Conservation (phyloP, 37 sponge, comb jelly and placozoan species). For the Aplysina aerophoba region DNA sequence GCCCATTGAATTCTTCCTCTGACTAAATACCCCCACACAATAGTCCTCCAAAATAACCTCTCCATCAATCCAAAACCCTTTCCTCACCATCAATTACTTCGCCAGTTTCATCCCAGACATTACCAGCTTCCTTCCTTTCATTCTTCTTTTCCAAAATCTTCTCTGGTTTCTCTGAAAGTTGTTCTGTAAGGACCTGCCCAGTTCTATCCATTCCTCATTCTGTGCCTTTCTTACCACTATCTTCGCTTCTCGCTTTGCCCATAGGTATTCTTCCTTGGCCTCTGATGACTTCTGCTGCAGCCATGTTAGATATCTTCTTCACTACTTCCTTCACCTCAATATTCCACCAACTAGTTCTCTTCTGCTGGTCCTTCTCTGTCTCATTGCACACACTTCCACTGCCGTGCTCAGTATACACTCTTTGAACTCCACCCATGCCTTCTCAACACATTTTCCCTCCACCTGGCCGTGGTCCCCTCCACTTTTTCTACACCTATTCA, state of each 20-base stretch:
- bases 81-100: not conserved
- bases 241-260: not conserved
- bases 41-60: not conserved
- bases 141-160: not conserved
- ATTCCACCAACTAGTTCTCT: slow-evolving; percentile 7
- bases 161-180: not conserved
- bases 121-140: not conserved
- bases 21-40: not conserved
- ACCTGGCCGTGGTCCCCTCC: slow-evolving; percentile 5
- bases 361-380: slow-evolving; percentile 4
- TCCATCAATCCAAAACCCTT: not conserved
- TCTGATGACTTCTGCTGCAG: too few species aligned
- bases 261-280: too few species aligned
- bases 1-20: not conserved
- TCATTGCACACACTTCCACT: slow-evolving; percentile 7
- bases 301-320: not conserved
- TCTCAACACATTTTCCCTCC: slow-evolving; percentile 4
- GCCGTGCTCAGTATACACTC: slow-evolving; percentile 8
- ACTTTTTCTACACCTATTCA: not conserved
- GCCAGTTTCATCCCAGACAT: not conserved
- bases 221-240: too few species aligned
- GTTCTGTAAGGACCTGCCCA: not conserved
- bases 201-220: not conserved
- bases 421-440: not conserved
- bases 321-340: slow-evolving; percentile 8